Percentiles rank a stretch among this genome's conserved stretches.
Evolutionary conservation across 1,140 invertebrate genomes (phyloP).

Genomic region (Lithobius niger): DNA sequence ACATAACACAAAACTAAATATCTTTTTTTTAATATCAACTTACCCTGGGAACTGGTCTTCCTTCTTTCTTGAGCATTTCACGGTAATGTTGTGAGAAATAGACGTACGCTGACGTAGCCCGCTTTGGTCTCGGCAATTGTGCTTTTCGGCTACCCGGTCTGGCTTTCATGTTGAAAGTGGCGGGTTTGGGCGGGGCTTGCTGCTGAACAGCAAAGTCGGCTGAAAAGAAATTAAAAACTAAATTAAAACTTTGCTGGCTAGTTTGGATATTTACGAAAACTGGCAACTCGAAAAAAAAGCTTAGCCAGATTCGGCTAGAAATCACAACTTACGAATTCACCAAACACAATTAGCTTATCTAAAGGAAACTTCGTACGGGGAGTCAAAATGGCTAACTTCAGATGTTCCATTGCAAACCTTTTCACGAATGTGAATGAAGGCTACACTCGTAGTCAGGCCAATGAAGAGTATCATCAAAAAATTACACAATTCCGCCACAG

Average conservation of each 20-base stretch:
- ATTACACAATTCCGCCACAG: too few species aligned
- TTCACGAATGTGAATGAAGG: neutral
- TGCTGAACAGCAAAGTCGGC: neutral
- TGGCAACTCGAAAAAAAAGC: neutral
- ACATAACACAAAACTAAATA: too few species aligned
- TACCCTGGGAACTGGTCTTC: slow-evolving; percentile 23
- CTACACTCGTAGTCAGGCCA: too few species aligned
- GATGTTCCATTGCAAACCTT: neutral
- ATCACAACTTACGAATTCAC: too few species aligned
- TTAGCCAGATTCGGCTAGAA: too few species aligned
- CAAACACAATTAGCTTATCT: too few species aligned
- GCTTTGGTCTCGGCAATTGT: slow-evolving; percentile 21
- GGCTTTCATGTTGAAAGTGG: neutral
- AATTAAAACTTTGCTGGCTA: neutral
- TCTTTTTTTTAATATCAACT: too few species aligned
- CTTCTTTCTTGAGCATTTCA: slow-evolving; percentile 23
- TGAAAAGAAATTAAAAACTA: neutral
- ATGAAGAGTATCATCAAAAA: too few species aligned
- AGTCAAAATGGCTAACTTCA: neutral
- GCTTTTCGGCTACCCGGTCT: neutral
- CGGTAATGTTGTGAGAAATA: slow-evolving; percentile 27
- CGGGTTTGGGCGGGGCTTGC: neutral
- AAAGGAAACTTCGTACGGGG: neutral
- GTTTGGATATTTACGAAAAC: neutral
- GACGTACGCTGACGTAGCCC: slow-evolving; percentile 25